Conservation (phyloP, 2,888 invertebrate genomes). For the Melanostoma mellinum region DNA sequence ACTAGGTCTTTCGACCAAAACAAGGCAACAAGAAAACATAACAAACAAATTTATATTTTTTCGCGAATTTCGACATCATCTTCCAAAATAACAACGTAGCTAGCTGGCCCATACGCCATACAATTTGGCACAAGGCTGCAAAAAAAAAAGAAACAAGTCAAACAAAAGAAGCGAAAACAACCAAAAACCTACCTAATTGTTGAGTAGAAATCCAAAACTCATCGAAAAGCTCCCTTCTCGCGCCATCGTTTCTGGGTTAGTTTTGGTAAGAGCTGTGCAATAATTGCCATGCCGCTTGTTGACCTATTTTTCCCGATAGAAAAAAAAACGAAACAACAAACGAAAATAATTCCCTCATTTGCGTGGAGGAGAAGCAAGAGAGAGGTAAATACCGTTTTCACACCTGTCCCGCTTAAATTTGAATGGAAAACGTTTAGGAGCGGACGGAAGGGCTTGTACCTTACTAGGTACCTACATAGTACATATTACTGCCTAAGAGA, state of each 20-base stretch:
- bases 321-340: not conserved
- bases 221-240: conserved; percentile 8
- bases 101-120: conserved; percentile 16
- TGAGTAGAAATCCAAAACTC: not conserved
- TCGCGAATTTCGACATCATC: conserved; percentile 52
- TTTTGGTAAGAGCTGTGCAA: conserved; percentile 31
- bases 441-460: conserved; percentile 5
- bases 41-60: conserved; percentile 48
- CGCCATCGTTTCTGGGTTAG: conserved; percentile 3
- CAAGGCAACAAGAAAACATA: conserved; percentile 20
- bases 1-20: not conserved
- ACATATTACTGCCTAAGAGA: too few species aligned
- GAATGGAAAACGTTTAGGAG: not conserved
- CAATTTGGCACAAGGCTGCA: conserved; percentile 42
- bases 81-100: not conserved
- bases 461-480: too few species aligned
- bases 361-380: not conserved
- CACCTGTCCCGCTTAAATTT: conserved; percentile 37
- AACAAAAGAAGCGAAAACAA: conserved; percentile 14
- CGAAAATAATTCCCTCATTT: not conserved
- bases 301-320: conserved; percentile 57
- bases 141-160: conserved; percentile 6
- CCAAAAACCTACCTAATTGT: conserved; percentile 11
- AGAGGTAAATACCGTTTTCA: conserved; percentile 26
- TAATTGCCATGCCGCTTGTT: conserved; percentile 51